These are phyloP conservation scores for Erpobdella octoculata DNA, from an alignment of 2,888 invertebrate genomes.

Conservation along the genomic window DNA sequence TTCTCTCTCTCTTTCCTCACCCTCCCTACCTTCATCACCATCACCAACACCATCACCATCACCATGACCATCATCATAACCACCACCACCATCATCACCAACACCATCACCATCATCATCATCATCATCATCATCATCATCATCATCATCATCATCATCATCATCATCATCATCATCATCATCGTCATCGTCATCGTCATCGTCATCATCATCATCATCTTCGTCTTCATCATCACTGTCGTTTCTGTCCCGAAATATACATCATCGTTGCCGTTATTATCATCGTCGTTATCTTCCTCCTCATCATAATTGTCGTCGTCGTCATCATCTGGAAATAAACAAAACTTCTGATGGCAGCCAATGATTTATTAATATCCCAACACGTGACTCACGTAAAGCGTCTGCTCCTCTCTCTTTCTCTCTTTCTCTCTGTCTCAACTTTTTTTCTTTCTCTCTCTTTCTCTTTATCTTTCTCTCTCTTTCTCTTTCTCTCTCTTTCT, in stretches of 20 bases:
- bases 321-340: no score
- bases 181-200: conserved; percentile 22
- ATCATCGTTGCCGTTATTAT: no score
- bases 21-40: neutral
- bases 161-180: conserved; percentile 13
- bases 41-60: neutral
- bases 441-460: no score
- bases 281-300: no score
- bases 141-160: conserved; percentile 8
- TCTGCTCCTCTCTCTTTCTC: neutral
- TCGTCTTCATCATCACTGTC: neutral
- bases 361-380: no score
- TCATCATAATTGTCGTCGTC: no score
- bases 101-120: neutral
- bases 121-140: conserved; percentile 15
- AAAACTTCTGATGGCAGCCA: no score
- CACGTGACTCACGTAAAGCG: no score
- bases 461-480: no score
- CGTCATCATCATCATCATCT: conserved; percentile 15
- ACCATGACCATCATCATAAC: neutral
- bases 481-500: neutral
- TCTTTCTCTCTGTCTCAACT: no score
- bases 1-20: neutral
- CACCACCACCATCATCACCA: neutral
- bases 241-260: no score